A percentile compares a stretch with the other conserved stretches of the same genome.
phyloP scores from a whole-genome alignment of 2,113 vertebrate species.

The Rhadina sibilatrix region DNA sequence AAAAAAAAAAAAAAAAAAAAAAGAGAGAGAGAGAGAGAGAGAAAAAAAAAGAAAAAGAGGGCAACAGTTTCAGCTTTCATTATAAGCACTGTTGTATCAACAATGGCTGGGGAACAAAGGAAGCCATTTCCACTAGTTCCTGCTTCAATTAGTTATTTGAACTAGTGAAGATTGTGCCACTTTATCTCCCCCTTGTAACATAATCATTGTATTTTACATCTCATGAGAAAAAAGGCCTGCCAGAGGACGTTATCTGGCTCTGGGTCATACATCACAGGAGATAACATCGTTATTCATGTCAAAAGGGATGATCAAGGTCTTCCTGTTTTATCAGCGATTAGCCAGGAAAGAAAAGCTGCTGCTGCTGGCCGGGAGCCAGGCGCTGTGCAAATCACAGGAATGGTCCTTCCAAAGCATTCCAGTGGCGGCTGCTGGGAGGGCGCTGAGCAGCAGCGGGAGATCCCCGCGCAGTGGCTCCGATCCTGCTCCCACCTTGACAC shows the following conservation, averaged over 20 bases:
- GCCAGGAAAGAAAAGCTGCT: slow-evolving; percentile 65
- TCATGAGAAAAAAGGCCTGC: slow-evolving; percentile 69
- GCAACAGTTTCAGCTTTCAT: slow-evolving; percentile 62
- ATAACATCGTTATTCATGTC: slow-evolving; percentile 77
- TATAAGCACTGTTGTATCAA: slow-evolving; percentile 65
- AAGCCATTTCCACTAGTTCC: slow-evolving; percentile 69
- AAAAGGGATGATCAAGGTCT: slow-evolving; percentile 76
- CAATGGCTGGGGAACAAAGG: slow-evolving; percentile 69
- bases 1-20: no score
- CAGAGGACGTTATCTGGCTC: slow-evolving; percentile 72
- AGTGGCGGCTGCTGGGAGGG: rapidly evolving
- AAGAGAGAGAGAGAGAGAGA: no score
- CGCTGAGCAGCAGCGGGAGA: not conserved
- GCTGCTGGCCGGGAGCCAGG: slow-evolving; percentile 66
- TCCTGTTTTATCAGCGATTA: slow-evolving; percentile 76
- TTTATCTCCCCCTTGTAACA: slow-evolving; percentile 69
- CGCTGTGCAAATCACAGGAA: not conserved
- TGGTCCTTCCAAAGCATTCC: not conserved
- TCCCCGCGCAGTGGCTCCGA: not conserved
- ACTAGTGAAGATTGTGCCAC: slow-evolving; percentile 68
- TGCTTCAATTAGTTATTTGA: slow-evolving; percentile 76
- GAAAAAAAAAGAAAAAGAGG: not conserved
- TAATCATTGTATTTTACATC: slow-evolving; percentile 76
- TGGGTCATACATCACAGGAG: slow-evolving; percentile 74
- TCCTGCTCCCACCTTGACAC: not conserved